Percentiles rank a stretch among this genome's conserved stretches.
Evolutionary conservation across 2,888 invertebrate species (phyloP).

Genomic region (Cryptocephalus primarius): DNA sequence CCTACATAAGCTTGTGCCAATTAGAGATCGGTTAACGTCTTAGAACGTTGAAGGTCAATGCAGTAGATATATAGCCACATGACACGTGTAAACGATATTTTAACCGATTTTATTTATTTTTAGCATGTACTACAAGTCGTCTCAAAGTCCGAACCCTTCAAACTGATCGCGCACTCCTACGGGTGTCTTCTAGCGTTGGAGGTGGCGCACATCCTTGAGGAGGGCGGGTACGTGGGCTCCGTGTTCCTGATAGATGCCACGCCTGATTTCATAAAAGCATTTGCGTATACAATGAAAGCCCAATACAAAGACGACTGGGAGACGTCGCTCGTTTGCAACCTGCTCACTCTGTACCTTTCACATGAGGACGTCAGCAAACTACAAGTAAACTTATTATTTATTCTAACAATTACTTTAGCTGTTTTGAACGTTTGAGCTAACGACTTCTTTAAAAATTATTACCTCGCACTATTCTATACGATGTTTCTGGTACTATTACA

Average conservation of each 20-base stretch:
- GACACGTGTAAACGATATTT: background rate
- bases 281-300: slow-evolving; percentile 38
- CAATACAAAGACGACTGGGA: slow-evolving; percentile 41
- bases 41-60: too few species aligned
- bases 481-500: too few species aligned
- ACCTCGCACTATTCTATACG: too few species aligned
- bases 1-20: too few species aligned
- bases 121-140: slow-evolving; percentile 47
- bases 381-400: too few species aligned
- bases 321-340: slow-evolving; percentile 39
- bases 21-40: too few species aligned
- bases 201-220: slow-evolving; percentile 60
- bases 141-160: slow-evolving; percentile 49
- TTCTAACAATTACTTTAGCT: background rate
- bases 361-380: slow-evolving; percentile 38
- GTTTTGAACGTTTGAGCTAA: too few species aligned
- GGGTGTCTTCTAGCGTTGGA: slow-evolving; percentile 72
- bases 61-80: too few species aligned
- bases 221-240: slow-evolving; percentile 49
- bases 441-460: too few species aligned
- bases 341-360: slow-evolving; percentile 37
- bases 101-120: slow-evolving; percentile 15
- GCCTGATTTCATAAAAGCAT: slow-evolving; percentile 50
- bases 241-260: slow-evolving; percentile 73
- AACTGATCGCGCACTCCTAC: slow-evolving; percentile 79